Evolutionary conservation across 2,888 invertebrate species (phyloP).

Genomic region (Aplocera efformata): DNA sequence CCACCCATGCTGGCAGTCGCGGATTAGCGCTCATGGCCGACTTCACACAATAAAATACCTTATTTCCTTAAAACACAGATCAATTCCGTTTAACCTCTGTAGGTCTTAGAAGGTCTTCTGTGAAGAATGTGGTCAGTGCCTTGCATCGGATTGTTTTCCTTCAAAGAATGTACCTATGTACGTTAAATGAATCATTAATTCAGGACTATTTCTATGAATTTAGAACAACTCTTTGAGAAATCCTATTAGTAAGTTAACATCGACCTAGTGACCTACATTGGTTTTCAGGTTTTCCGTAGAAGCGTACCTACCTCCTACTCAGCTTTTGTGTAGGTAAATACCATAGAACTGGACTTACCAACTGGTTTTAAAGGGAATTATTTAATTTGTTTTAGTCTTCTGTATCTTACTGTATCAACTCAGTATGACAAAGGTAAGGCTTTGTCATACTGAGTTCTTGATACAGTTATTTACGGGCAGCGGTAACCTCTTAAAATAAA

Average conservation of each 20-base stretch:
- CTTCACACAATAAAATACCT: constrained; percentile 5
- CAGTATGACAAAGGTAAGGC: too few relatives aligned
- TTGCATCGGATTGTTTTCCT: constrained; percentile 7
- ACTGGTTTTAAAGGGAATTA: too few relatives aligned
- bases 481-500: too few relatives aligned
- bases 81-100: constrained; percentile 9
- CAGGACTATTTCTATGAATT: constrained; percentile 7
- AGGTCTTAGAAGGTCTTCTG: constrained; percentile 9
- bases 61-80: constrained; percentile 14
- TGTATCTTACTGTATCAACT: too few relatives aligned
- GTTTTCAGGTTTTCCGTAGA: neutral
- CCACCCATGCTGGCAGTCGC: constrained; percentile 37
- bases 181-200: constrained; percentile 6
- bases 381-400: too few relatives aligned
- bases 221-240: constrained; percentile 12
- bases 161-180: neutral
- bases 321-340: neutral
- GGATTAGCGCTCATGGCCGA: constrained; percentile 7
- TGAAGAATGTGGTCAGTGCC: constrained; percentile 12
- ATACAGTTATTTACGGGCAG: too few relatives aligned
- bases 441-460: too few relatives aligned
- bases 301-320: neutral
- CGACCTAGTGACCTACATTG: constrained; percentile 10
- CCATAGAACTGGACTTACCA: neutral
- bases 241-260: constrained; percentile 12